A percentile compares a stretch with the other conserved stretches of the same genome.
phyloP scores from a whole-genome alignment of 2,888 invertebrate species.

The Eristalinus aeneus region DNA sequence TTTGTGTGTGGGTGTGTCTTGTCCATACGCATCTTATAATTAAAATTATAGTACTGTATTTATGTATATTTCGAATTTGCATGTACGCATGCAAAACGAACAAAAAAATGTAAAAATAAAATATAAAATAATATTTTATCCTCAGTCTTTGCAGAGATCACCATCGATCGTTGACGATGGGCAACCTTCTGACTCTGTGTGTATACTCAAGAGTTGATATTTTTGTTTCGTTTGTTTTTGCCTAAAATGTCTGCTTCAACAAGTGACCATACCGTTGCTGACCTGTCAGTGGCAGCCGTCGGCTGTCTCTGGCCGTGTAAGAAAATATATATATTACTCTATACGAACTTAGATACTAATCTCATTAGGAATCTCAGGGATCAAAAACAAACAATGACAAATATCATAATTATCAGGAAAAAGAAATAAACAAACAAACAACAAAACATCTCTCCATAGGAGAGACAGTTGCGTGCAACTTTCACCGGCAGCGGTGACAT shows the following conservation, averaged over 20 bases:
- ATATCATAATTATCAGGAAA: not conserved
- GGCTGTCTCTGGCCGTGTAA: conserved; percentile 54
- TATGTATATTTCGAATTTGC: not conserved
- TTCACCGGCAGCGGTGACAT: conserved; percentile 40
- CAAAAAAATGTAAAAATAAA: conserved; percentile 31
- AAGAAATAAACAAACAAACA: not conserved
- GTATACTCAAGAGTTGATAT: conserved; percentile 16
- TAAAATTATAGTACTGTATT: conserved; percentile 30
- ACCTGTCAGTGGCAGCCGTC: conserved; percentile 24
- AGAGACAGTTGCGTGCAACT: conserved; percentile 53
- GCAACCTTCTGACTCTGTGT: conserved; percentile 32
- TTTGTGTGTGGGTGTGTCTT: conserved; percentile 28
- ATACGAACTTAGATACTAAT: conserved; percentile 52
- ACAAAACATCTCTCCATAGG: conserved; percentile 59
- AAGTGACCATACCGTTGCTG: conserved; percentile 59
- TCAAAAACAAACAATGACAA: conserved; percentile 39
- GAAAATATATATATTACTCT: conserved; percentile 43
- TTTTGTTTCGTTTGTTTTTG: conserved; percentile 33
- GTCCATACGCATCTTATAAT: conserved; percentile 29
- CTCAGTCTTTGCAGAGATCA: conserved; percentile 81
- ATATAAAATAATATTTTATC: conserved; percentile 57
- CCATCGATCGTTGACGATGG: conserved; percentile 33
- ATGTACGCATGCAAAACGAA: not conserved
- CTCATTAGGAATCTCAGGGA: conserved; percentile 64
- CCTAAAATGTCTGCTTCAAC: conserved; percentile 33